Percentiles rank a stretch among this genome's conserved stretches.
phyloP scores from a whole-genome alignment of 2,888 invertebrate species.

The Cerceris rybyensis region DNA sequence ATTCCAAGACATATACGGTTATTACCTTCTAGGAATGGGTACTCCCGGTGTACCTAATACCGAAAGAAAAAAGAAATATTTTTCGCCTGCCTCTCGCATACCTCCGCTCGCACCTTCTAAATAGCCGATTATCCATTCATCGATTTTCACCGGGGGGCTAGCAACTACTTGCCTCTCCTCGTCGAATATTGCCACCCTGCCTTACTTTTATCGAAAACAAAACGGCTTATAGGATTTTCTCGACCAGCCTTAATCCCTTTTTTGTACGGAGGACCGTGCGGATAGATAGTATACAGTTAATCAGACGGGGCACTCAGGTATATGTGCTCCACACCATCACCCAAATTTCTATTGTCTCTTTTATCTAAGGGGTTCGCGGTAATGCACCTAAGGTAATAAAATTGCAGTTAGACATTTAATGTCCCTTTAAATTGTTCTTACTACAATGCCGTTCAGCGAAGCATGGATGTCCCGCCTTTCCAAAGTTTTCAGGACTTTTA shows the following conservation, averaged over 20 bases:
- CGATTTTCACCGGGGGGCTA: slow-evolving; percentile 13
- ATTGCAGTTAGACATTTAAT: slow-evolving; percentile 21
- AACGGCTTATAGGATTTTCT: slow-evolving; percentile 33
- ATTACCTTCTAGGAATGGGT: neutral
- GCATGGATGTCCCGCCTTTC: slow-evolving; percentile 18
- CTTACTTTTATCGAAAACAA: slow-evolving; percentile 24
- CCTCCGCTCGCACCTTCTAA: slow-evolving; percentile 21
- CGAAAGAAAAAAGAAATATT: slow-evolving; percentile 5
- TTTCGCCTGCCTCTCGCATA: neutral
- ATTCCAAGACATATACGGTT: neutral
- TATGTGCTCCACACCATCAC: slow-evolving; percentile 25
- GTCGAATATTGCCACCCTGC: slow-evolving; percentile 24
- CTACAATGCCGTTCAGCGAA: neutral
- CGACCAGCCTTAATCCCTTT: slow-evolving; percentile 16
- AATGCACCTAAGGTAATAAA: slow-evolving; percentile 14
- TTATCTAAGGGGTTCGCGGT: neutral
- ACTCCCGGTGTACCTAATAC: neutral
- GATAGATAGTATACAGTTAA: slow-evolving; percentile 26
- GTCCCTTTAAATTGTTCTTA: neutral
- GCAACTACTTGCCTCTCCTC: neutral
- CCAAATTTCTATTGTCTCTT: slow-evolving; percentile 13
- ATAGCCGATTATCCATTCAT: slow-evolving; percentile 20
- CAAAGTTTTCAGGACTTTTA: slow-evolving; percentile 4
- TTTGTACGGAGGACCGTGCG: slow-evolving; percentile 11
- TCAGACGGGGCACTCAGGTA: slow-evolving; percentile 15